Conservation (phyloP, 2,113 vertebrate genomes). For the Ibidorhyncha struthersii region DNA sequence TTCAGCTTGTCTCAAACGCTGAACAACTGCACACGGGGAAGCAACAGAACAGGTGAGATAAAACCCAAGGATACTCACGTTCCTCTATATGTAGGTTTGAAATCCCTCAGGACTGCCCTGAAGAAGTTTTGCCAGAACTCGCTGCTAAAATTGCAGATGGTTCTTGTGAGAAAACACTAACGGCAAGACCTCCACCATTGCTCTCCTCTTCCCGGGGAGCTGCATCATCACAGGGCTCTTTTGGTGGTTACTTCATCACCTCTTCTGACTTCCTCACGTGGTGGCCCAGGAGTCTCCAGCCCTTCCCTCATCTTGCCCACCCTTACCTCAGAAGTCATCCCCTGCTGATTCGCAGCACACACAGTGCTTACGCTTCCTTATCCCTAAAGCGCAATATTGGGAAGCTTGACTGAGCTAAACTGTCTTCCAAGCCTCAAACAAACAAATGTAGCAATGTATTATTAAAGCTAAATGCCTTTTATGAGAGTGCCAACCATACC, state of each 20-base stretch:
- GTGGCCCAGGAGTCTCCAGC: not conserved
- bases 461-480: not conserved
- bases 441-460: not conserved
- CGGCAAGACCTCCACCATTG: not conserved
- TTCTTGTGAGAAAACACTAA: not conserved
- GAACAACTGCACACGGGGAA: not conserved
- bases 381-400: not conserved
- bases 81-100: not conserved
- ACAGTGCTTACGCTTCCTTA: not conserved
- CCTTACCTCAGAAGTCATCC: not conserved
- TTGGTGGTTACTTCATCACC: not conserved
- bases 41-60: not conserved
- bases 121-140: not conserved
- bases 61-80: not conserved
- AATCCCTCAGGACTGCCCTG: not conserved
- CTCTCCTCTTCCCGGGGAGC: not conserved
- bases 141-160: not conserved
- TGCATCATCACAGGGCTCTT: not conserved
- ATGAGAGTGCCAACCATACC: not conserved
- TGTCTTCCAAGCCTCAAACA: not conserved
- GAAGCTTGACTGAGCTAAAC: not conserved
- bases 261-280: not conserved
- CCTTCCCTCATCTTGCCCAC: not conserved
- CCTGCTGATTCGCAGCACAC: not conserved
- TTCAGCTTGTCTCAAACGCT: constrained; percentile 40